These are phyloP conservation scores for Picathartes gymnocephalus DNA, from an alignment of 2,113 vertebrate genomes.

Conservation along the genomic window DNA sequence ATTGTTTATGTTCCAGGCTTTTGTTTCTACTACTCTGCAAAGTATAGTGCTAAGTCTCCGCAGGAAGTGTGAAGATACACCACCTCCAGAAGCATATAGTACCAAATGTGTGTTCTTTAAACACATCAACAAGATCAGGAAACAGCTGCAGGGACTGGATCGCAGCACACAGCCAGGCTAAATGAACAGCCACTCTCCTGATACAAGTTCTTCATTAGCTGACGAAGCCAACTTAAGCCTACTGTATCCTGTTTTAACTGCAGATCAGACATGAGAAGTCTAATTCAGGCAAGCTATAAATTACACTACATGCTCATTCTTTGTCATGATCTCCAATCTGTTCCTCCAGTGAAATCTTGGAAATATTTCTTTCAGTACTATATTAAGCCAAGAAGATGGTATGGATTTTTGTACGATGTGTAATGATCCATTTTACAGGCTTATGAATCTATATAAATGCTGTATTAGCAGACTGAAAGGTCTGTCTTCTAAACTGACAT, in stretches of 20 bases:
- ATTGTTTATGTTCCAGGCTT: constrained; percentile 51
- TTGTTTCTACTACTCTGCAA: constrained; percentile 55
- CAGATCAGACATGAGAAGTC: constrained; percentile 22
- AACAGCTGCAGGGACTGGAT: constrained; percentile 40
- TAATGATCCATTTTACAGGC: background rate
- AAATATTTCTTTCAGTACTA: constrained; percentile 41
- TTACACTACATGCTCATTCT: constrained; percentile 50
- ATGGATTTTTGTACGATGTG: constrained; percentile 7
- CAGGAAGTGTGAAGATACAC: constrained; percentile 56
- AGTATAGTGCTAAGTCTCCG: constrained; percentile 23
- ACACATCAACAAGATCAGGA: constrained; percentile 49
- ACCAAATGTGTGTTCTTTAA: constrained; percentile 55
- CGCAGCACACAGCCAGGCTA: constrained; percentile 32
- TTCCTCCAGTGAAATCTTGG: constrained; percentile 14
- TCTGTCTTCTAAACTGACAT: background rate
- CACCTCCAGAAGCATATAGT: constrained; percentile 45
- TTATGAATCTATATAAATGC: background rate
- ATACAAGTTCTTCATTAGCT: constrained; percentile 30
- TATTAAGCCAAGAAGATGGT: constrained; percentile 32
- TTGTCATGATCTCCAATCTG: constrained; percentile 58
- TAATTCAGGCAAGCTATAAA: constrained; percentile 59
- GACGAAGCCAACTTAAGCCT: constrained; percentile 5
- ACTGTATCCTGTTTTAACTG: constrained; percentile 31
- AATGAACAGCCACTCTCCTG: constrained; percentile 51
- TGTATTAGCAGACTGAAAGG: background rate